Percentiles rank a stretch among this genome's conserved stretches.
Conservation (phyloP, 2,113 vertebrate species). For the Ginglymostoma cirratum region DNA sequence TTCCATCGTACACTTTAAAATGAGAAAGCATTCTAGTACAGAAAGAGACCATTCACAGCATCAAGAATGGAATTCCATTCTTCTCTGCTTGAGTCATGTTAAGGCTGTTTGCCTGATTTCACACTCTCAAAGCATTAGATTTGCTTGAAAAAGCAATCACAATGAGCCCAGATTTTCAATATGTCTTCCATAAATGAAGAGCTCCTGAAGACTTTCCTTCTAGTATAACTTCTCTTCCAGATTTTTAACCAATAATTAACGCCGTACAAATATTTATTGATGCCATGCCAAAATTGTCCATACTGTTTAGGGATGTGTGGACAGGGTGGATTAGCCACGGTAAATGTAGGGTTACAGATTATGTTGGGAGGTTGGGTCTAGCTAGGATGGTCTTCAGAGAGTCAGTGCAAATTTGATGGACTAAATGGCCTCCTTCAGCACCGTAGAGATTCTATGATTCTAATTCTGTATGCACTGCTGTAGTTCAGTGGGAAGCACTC, state of each 20-base stretch:
- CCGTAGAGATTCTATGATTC: no score
- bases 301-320: no score
- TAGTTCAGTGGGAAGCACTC: background rate
- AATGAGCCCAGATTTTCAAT: background rate
- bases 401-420: no score
- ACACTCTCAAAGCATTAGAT: background rate
- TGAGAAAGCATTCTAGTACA: background rate
- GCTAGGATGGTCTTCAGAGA: no score
- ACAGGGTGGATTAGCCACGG: no score
- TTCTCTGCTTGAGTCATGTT: background rate
- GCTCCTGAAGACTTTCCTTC: background rate
- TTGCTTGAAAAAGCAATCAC: background rate
- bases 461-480: background rate
- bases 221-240: background rate
- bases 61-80: background rate
- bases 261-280: background rate
- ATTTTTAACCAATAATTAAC: background rate
- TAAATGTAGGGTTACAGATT: no score
- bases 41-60: background rate
- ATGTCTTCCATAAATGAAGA: background rate
- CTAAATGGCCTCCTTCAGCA: no score
- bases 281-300: background rate
- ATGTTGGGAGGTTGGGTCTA: no score
- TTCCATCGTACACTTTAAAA: background rate
- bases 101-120: background rate